A percentile compares a stretch with the other conserved stretches of the same genome.
phyloP scores from a whole-genome alignment of 2,113 vertebrate genomes.

The Eclectus roratus region DNA sequence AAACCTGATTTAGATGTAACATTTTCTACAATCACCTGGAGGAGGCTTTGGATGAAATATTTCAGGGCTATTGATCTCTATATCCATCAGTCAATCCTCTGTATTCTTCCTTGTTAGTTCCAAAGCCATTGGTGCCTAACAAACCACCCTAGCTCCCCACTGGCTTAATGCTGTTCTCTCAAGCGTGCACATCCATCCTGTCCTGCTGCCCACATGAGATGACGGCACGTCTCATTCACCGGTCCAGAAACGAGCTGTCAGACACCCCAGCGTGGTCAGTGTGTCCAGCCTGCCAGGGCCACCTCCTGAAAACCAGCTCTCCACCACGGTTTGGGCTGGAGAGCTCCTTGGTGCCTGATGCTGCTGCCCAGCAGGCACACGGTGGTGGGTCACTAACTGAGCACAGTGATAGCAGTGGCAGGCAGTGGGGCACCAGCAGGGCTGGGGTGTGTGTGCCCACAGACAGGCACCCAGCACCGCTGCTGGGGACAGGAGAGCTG shows the following conservation, averaged over 20 bases:
- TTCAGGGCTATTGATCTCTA: constrained; percentile 19
- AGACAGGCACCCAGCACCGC: not conserved
- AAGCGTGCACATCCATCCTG: not conserved
- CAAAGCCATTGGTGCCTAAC: not conserved
- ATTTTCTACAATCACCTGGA: constrained; percentile 34
- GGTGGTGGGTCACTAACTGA: rapidly evolving
- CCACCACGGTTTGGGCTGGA: rapidly evolving
- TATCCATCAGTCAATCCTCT: not conserved
- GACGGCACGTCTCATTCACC: not conserved
- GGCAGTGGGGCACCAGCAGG: too few relatives aligned
- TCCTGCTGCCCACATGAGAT: rapidly evolving
- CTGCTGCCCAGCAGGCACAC: rapidly evolving
- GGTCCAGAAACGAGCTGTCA: not conserved
- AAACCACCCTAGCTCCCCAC: not conserved
- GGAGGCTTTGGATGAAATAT: constrained; percentile 35
- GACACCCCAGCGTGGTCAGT: rapidly evolving
- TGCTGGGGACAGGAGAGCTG: not conserved
- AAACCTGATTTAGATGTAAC: constrained; percentile 32
- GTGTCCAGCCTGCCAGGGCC: not conserved
- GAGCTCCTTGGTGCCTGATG: not conserved
- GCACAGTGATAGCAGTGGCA: rapidly evolving
- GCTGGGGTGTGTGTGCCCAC: not conserved
- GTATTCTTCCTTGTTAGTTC: not conserved
- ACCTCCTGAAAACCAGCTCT: not conserved
- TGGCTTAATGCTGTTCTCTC: not conserved